Conservation (phyloP, 2,888 invertebrate genomes). For the Oxytorus armatus region DNA sequence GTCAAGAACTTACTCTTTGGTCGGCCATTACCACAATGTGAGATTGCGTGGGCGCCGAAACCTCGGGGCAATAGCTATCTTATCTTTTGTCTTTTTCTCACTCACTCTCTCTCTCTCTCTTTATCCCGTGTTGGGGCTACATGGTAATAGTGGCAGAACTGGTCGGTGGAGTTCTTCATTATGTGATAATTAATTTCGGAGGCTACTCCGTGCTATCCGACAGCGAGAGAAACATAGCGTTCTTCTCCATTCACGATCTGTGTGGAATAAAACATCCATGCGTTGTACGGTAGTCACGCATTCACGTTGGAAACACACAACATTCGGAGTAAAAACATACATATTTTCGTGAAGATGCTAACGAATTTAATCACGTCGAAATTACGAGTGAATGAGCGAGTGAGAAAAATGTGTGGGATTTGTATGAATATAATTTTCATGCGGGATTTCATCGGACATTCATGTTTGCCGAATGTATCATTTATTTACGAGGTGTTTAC, state of each 20-base stretch:
- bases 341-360: slow-evolving; percentile 39
- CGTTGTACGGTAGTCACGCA: slow-evolving; percentile 34
- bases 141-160: slow-evolving; percentile 25
- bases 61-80: slow-evolving; percentile 21
- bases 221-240: slow-evolving; percentile 33
- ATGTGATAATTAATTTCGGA: slow-evolving; percentile 76
- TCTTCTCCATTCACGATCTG: slow-evolving; percentile 53
- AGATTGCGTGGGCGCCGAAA: slow-evolving; percentile 58
- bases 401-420: too few species aligned
- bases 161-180: slow-evolving; percentile 71
- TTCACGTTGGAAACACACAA: slow-evolving; percentile 12
- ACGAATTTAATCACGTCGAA: slow-evolving; percentile 46
- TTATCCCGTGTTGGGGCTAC: slow-evolving; percentile 23
- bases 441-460: slow-evolving; percentile 42
- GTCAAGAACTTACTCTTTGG: slow-evolving; percentile 53
- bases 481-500: slow-evolving; percentile 12
- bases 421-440: slow-evolving; percentile 28
- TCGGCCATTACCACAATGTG: slow-evolving; percentile 50
- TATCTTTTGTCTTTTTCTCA: slow-evolving; percentile 22
- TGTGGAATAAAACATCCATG: slow-evolving; percentile 38
- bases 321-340: background rate
- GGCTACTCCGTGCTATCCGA: slow-evolving; percentile 62
- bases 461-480: slow-evolving; percentile 21
- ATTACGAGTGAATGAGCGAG: slow-evolving; percentile 11
- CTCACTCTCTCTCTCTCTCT: background rate